Evolutionary conservation across 2,888 invertebrate genomes (phyloP).

Genomic region (Neoscelio sp.): DNA sequence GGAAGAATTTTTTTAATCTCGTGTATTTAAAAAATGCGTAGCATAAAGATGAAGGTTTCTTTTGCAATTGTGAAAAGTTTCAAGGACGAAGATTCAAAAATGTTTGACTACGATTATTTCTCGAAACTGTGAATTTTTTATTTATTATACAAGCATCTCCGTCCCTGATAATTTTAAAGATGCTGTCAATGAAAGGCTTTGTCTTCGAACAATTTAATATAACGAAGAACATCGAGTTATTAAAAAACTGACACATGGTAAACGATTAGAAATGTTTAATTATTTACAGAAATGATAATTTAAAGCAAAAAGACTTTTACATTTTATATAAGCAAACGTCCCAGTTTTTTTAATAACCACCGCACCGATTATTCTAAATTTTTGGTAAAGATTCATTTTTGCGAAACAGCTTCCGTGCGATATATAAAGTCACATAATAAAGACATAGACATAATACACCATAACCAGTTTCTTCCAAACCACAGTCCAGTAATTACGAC

Average conservation of each 20-base stretch:
- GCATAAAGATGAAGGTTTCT: slow-evolving; percentile 22
- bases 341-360: slow-evolving; percentile 21
- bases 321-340: too few relatives aligned
- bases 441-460: slow-evolving; percentile 6
- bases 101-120: too few relatives aligned
- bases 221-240: slow-evolving; percentile 5
- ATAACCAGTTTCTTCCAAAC: slow-evolving; percentile 48
- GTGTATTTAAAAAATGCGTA: too few relatives aligned
- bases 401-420: slow-evolving; percentile 31
- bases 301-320: too few relatives aligned
- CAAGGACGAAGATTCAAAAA: slow-evolving; percentile 23
- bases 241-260: not conserved
- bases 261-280: too few relatives aligned
- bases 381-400: slow-evolving; percentile 60
- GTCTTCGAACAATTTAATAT: slow-evolving; percentile 6
- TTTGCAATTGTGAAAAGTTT: slow-evolving; percentile 21
- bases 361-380: slow-evolving; percentile 7
- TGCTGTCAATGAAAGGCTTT: slow-evolving; percentile 11
- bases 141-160: too few relatives aligned
- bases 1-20: too few relatives aligned
- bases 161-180: not conserved
- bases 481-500: not conserved
- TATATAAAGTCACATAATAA: slow-evolving; percentile 1
- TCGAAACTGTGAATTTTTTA: too few relatives aligned
- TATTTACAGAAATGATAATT: too few relatives aligned